Conservation (phyloP, 30 jellyfish, hydroid and myxozoan genomes). For the Calvadosia cruxmelitensis region DNA sequence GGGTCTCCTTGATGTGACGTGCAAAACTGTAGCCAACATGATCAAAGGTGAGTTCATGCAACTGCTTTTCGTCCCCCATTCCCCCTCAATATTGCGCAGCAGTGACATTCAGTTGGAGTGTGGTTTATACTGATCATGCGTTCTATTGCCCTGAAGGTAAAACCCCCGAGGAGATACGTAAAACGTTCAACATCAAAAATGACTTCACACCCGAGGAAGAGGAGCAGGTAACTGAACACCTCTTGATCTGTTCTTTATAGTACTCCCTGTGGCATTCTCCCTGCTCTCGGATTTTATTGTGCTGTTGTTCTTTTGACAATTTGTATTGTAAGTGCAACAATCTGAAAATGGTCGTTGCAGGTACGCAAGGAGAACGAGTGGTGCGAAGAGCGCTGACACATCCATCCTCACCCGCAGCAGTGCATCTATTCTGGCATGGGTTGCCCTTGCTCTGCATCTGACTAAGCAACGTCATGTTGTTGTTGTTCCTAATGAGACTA, state of each 20-base stretch:
- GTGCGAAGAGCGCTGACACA: constrained; percentile 86
- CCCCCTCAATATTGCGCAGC: background rate
- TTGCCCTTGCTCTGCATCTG: too few species aligned
- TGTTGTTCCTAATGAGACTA: too few species aligned
- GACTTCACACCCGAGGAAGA: constrained; percentile 99
- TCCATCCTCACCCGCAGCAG: too few species aligned
- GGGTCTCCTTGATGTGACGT: constrained; percentile 85
- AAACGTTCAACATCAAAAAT: constrained; percentile 88
- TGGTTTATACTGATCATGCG: background rate
- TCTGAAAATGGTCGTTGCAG: background rate
- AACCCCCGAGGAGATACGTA: constrained; percentile 93
- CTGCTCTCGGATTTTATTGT: too few species aligned
- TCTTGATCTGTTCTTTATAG: background rate
- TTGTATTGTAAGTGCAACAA: background rate
- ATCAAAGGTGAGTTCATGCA: constrained; percentile 56
- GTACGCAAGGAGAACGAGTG: constrained; percentile 93
- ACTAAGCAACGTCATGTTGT: too few species aligned
- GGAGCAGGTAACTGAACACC: constrained; percentile 49
- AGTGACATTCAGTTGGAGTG: background rate
- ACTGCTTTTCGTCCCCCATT: background rate
- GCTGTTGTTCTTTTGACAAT: too few species aligned
- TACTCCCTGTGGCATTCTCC: too few species aligned
- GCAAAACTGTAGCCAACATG: constrained; percentile 98
- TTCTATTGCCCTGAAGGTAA: too few species aligned
- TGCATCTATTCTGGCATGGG: too few species aligned